phyloP scores from a whole-genome alignment of 2,888 invertebrate genomes.

The Megaustenia siamemsis region DNA sequence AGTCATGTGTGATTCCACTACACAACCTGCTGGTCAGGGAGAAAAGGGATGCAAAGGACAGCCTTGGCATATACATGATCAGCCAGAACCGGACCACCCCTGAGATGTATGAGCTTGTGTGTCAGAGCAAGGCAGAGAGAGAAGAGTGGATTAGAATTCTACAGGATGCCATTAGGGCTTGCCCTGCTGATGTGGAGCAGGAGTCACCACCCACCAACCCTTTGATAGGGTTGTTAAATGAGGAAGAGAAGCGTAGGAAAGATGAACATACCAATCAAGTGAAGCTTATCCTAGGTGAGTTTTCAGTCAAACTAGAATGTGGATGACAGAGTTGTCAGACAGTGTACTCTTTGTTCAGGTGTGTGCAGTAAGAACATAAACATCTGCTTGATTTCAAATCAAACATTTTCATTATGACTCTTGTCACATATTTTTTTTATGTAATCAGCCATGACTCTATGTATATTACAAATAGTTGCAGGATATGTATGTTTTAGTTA shows the following conservation, averaged over 20 bases:
- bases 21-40: constrained; percentile 94
- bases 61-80: constrained; percentile 93
- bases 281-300: constrained; percentile 89
- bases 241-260: constrained; percentile 89
- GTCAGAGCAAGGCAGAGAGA: constrained; percentile 92
- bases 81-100: constrained; percentile 93
- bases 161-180: constrained; percentile 89
- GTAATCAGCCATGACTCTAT: no score
- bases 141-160: constrained; percentile 93
- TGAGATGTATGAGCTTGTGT: constrained; percentile 96
- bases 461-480: no score
- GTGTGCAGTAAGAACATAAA: no score
- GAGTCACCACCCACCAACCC: constrained; percentile 20
- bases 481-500: no score
- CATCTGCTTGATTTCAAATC: no score
- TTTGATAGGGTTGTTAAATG: constrained; percentile 83
- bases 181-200: constrained; percentile 84
- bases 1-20: constrained; percentile 95
- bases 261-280: constrained; percentile 89
- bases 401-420: no score
- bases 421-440: no score
- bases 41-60: constrained; percentile 92
- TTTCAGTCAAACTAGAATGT: no score
- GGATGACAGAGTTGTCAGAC: no score
- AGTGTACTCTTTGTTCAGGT: no score